These are phyloP conservation scores for Caenorhabditis sulstoni DNA, from an alignment of 2,888 invertebrate genomes.

Conservation along the genomic window DNA sequence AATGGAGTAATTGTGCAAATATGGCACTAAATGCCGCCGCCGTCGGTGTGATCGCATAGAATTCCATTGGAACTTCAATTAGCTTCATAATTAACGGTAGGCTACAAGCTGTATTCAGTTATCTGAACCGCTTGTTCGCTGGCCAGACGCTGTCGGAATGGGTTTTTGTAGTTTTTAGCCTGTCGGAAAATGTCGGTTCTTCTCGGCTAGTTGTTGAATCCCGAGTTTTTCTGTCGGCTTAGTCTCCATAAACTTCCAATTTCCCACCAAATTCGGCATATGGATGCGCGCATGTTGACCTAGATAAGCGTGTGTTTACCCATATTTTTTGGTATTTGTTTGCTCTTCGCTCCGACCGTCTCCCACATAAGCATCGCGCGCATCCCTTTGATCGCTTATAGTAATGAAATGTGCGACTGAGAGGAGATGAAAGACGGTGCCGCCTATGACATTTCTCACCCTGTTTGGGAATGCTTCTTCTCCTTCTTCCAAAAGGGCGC, in stretches of 20 bases:
- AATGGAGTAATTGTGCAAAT: conserved; percentile 22
- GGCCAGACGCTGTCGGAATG: no score
- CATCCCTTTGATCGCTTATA: conserved; percentile 17
- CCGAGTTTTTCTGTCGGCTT: no score
- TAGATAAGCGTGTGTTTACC: conserved; percentile 24
- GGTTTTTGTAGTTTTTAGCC: no score
- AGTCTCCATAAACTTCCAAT: neutral
- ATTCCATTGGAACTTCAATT: neutral
- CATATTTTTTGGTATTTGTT: conserved; percentile 16
- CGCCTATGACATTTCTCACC: conserved; percentile 4
- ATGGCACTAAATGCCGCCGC: neutral
- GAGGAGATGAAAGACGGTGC: conserved; percentile 18
- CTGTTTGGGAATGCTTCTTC: neutral
- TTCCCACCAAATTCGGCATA: neutral
- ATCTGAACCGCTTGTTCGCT: no score
- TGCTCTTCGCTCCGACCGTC: neutral
- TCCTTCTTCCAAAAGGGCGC: neutral
- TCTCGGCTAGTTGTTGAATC: no score
- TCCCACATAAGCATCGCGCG: neutral
- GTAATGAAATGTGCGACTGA: conserved; percentile 17
- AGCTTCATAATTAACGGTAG: no score
- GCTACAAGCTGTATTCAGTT: no score
- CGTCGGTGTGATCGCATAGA: neutral
- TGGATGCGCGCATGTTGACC: conserved; percentile 12
- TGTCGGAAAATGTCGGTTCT: no score